These are phyloP conservation scores for Strix aluco DNA, from an alignment of 2,113 vertebrate genomes.

Conservation along the genomic window DNA sequence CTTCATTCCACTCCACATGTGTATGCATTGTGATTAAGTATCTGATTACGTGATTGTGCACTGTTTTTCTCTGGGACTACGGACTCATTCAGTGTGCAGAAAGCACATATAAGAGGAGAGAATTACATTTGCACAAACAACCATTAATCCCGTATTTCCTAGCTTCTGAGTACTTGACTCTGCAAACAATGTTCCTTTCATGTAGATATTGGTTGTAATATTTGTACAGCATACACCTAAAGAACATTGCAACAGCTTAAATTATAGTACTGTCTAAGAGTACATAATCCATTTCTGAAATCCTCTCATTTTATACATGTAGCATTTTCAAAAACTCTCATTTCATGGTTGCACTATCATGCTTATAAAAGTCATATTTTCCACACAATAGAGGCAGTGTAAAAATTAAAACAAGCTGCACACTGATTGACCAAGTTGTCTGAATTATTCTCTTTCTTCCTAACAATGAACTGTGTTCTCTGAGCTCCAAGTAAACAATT, in stretches of 20 bases:
- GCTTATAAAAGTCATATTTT: conserved; percentile 59
- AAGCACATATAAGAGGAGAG: not conserved
- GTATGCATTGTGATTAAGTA: not conserved
- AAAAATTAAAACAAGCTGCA: conserved; percentile 69
- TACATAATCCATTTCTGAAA: not conserved
- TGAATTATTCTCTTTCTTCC: conserved; percentile 48
- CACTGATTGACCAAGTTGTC: conserved; percentile 44
- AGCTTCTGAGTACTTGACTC: conserved; percentile 21
- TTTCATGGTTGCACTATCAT: conserved; percentile 38
- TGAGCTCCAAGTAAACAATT: conserved; percentile 52
- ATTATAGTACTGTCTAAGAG: not conserved
- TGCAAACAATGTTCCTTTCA: conserved; percentile 33
- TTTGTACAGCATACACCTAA: not conserved
- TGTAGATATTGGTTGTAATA: not conserved
- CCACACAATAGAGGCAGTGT: conserved; percentile 61
- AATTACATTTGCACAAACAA: conserved; percentile 26
- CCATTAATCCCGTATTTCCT: conserved; percentile 31
- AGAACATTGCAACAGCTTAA: not conserved
- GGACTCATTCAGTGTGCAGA: conserved; percentile 4
- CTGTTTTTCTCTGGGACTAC: not conserved
- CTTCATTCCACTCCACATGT: not conserved
- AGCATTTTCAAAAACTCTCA: conserved; percentile 1
- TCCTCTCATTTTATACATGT: not conserved
- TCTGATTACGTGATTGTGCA: not conserved
- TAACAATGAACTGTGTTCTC: conserved; percentile 57